phyloP scores from a whole-genome alignment of 2,113 vertebrate species.

The Globicephala melas region DNA sequence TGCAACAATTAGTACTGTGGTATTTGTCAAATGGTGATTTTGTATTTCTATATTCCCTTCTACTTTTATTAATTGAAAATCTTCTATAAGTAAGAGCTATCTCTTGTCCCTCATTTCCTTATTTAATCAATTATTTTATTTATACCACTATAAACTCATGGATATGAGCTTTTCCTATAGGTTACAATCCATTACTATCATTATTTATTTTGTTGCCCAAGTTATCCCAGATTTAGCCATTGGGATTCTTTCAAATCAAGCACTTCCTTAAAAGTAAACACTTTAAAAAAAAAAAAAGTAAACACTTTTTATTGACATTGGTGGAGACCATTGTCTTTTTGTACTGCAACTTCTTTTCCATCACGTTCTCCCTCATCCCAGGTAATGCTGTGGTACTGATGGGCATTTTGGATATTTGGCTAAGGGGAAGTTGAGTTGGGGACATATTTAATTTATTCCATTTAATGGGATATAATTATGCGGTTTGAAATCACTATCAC shows the following conservation, averaged over 20 bases:
- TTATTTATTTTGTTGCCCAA: background rate
- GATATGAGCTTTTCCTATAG: background rate
- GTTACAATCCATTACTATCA: background rate
- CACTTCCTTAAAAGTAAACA: background rate
- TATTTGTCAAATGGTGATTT: constrained; percentile 2
- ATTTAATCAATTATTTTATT: background rate
- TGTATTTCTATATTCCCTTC: background rate
- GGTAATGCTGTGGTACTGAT: background rate
- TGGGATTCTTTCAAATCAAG: background rate
- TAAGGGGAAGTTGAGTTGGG: background rate
- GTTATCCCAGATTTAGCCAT: background rate
- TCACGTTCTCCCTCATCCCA: background rate
- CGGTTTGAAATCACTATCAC: background rate
- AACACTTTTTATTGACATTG: background rate
- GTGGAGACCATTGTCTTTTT: background rate
- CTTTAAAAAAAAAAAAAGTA: background rate
- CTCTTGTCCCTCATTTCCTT: background rate
- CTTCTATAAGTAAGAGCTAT: background rate
- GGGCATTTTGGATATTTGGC: background rate
- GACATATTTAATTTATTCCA: background rate
- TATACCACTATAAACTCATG: background rate
- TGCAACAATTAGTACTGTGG: background rate
- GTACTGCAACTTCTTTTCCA: background rate
- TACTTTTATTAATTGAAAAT: background rate
- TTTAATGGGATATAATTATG: background rate